These are phyloP conservation scores for Triplophysa bombifrons DNA, from an alignment of 2,797 vertebrate genomes.

Conservation along the genomic window DNA sequence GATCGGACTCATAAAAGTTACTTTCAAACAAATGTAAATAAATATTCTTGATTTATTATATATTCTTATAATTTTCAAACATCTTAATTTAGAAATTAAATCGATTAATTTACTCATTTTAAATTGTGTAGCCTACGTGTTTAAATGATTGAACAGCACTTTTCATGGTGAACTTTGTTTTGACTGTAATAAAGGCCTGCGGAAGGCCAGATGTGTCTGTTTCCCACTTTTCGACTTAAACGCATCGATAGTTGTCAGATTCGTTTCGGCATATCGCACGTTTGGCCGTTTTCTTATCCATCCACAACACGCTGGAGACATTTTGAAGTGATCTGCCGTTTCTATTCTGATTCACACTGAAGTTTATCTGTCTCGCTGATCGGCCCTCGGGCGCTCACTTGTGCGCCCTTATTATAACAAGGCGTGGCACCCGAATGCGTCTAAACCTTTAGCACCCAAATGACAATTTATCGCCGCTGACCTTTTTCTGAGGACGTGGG, in stretches of 20 bases:
- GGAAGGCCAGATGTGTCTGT: neutral
- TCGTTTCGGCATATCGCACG: neutral
- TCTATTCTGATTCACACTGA: conserved; percentile 70
- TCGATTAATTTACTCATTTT: no score
- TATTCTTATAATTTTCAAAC: no score
- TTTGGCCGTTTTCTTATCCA: neutral
- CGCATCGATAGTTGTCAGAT: neutral
- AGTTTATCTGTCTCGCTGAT: conserved; percentile 59
- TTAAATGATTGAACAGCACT: no score
- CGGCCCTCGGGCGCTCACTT: conserved; percentile 67
- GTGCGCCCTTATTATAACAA: conserved; percentile 47
- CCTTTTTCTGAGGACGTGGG: neutral
- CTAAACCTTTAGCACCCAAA: conserved; percentile 47
- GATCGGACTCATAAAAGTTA: no score
- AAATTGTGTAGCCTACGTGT: no score
- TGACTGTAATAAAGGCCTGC: neutral
- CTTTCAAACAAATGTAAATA: no score
- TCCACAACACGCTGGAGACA: neutral
- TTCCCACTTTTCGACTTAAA: neutral
- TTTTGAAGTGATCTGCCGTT: conserved; percentile 43
- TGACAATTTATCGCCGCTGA: conserved; percentile 23
- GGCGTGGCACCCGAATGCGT: conserved; percentile 56
- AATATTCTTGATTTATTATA: no score
- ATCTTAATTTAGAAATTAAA: no score
- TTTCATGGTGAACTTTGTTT: no score